phyloP scores from a whole-genome alignment of 2,888 invertebrate genomes.

The Drosophila atroscutellata region DNA sequence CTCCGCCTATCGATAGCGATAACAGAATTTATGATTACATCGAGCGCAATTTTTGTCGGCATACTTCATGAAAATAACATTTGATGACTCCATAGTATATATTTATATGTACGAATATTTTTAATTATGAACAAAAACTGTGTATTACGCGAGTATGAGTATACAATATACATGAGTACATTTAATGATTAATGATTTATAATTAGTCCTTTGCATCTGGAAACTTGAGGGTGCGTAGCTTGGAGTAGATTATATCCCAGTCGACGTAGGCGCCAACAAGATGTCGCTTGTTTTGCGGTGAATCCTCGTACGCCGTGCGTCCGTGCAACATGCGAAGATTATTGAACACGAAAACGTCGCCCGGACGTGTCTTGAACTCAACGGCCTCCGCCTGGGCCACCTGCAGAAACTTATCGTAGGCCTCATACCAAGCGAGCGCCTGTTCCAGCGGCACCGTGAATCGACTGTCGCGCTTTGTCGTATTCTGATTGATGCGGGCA shows the following conservation, averaged over 20 bases:
- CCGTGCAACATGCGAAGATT: conserved; percentile 90
- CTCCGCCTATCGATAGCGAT: neutral
- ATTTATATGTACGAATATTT: neutral
- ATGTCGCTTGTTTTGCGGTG: conserved; percentile 86
- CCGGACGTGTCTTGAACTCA: conserved; percentile 88
- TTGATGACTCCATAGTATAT: neutral
- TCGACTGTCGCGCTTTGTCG: conserved; percentile 89
- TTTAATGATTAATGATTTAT: neutral
- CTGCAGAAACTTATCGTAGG: conserved; percentile 88
- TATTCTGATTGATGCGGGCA: conserved; percentile 88
- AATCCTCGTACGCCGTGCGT: conserved; percentile 88
- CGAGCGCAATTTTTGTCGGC: neutral
- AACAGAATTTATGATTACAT: neutral
- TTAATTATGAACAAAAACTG: neutral
- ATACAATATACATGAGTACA: neutral
- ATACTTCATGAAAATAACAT: neutral
- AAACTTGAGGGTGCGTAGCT: conserved; percentile 77
- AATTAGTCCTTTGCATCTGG: conserved; percentile 49
- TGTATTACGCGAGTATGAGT: neutral
- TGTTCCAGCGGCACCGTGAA: conserved; percentile 87
- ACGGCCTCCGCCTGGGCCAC: conserved; percentile 87
- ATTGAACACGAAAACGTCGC: conserved; percentile 90
- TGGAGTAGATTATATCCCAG: conserved; percentile 91
- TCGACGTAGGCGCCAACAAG: conserved; percentile 90
- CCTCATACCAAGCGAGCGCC: conserved; percentile 89